phyloP scores from a whole-genome alignment of 2,797 vertebrate species.

The Aeoliscus strigatus region DNA sequence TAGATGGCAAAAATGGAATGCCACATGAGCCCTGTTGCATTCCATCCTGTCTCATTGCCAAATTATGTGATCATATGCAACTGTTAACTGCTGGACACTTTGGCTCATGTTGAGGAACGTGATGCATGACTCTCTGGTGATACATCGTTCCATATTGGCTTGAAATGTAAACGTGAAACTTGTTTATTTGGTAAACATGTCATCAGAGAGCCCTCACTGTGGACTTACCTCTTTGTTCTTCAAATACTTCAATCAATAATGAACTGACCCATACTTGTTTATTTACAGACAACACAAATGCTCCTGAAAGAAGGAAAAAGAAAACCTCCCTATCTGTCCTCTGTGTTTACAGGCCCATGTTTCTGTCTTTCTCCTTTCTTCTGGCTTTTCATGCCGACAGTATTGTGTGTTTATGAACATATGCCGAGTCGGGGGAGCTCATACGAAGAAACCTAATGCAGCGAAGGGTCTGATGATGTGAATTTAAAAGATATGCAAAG shows the following conservation, averaged over 20 bases:
- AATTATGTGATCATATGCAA: no score
- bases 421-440: neutral
- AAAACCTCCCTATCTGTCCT: constrained; percentile 38
- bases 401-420: constrained; percentile 16
- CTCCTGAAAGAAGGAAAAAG: constrained; percentile 37
- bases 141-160: no score
- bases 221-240: constrained; percentile 67
- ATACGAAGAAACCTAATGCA: constrained; percentile 1
- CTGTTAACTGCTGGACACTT: no score
- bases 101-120: no score
- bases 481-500: constrained; percentile 4
- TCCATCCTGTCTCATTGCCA: no score
- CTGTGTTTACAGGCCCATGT: constrained; percentile 37
- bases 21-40: no score
- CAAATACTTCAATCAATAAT: constrained; percentile 64
- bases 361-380: constrained; percentile 50
- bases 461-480: constrained; percentile 2
- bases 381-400: constrained; percentile 35
- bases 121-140: no score
- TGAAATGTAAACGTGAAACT: no score
- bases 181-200: no score
- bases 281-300: constrained; percentile 50
- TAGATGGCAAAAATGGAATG: no score
- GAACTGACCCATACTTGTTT: constrained; percentile 62
- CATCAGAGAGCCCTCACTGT: constrained; percentile 40